phyloP scores from a whole-genome alignment of 1,140 invertebrate species.

The Atta colombica region DNA sequence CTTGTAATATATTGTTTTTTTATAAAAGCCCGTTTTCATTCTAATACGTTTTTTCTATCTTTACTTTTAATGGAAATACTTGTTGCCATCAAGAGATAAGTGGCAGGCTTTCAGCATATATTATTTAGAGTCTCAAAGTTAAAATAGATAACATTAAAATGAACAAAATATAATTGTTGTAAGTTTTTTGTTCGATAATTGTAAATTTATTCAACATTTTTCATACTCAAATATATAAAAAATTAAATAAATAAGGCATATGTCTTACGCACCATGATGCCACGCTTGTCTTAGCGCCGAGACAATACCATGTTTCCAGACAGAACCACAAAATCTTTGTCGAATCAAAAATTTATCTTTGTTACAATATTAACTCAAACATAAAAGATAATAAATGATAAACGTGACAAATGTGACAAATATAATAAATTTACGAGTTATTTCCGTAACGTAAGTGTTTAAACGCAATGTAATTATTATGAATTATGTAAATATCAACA shows the following conservation, averaged over 20 bases:
- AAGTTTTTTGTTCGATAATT: not conserved
- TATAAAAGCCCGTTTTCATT: not conserved
- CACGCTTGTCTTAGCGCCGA: too few relatives aligned
- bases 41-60: not conserved
- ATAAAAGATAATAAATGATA: not conserved
- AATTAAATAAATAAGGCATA: not conserved
- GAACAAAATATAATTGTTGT: not conserved
- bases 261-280: not conserved
- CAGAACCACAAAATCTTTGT: not conserved
- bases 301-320: too few relatives aligned
- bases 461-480: not conserved
- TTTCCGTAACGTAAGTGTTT: not conserved
- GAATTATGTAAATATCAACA: not conserved
- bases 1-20: not conserved
- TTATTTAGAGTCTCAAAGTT: not conserved
- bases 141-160: conserved; percentile 10
- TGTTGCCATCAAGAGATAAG: not conserved
- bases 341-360: not conserved
- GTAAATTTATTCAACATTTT: not conserved
- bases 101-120: not conserved
- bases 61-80: conserved; percentile 10
- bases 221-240: not conserved
- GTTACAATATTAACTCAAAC: not conserved
- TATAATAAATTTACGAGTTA: not conserved
- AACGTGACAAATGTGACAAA: not conserved